These are phyloP conservation scores for Sesia bembeciformis DNA, from an alignment of 2,888 invertebrate genomes.

Conservation along the genomic window DNA sequence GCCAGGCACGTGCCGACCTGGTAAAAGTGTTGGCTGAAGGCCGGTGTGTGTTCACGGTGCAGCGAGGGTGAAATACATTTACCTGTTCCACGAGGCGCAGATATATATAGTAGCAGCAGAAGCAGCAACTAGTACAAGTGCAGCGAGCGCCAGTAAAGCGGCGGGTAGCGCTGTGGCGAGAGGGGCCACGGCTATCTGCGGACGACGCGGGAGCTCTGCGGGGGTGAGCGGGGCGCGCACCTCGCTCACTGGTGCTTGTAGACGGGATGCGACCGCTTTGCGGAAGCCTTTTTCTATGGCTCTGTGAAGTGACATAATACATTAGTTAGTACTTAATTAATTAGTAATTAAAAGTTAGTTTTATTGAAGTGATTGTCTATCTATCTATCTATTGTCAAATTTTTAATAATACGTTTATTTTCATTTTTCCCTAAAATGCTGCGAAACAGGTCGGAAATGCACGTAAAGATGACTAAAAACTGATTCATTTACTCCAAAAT, in stretches of 20 bases:
- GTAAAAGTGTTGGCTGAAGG: too few species aligned
- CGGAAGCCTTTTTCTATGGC: conserved; percentile 38
- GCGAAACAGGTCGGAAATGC: too few species aligned
- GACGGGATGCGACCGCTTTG: conserved; percentile 27
- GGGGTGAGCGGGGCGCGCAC: conserved; percentile 67
- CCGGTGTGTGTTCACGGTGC: too few species aligned
- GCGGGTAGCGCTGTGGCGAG: conserved; percentile 86
- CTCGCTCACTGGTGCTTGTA: conserved; percentile 73
- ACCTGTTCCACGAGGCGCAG: conserved; percentile 95
- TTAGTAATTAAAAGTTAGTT: too few species aligned
- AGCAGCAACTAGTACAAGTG: conserved; percentile 90
- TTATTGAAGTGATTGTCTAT: too few species aligned
- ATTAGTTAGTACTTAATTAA: too few species aligned
- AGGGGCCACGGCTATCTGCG: conserved; percentile 46
- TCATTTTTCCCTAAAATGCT: too few species aligned
- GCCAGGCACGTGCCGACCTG: too few species aligned
- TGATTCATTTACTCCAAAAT: too few species aligned
- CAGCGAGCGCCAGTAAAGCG: conserved; percentile 90
- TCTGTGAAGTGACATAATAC: conserved; percentile 15
- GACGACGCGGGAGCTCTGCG: conserved; percentile 17
- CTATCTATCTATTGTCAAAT: too few species aligned
- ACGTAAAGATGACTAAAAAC: too few species aligned
- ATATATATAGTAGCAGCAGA: conserved; percentile 93
- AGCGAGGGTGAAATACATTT: conserved; percentile 12
- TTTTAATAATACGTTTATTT: too few species aligned